Conservation (phyloP, 2,113 vertebrate species). For the Sclerurus mexicanus region DNA sequence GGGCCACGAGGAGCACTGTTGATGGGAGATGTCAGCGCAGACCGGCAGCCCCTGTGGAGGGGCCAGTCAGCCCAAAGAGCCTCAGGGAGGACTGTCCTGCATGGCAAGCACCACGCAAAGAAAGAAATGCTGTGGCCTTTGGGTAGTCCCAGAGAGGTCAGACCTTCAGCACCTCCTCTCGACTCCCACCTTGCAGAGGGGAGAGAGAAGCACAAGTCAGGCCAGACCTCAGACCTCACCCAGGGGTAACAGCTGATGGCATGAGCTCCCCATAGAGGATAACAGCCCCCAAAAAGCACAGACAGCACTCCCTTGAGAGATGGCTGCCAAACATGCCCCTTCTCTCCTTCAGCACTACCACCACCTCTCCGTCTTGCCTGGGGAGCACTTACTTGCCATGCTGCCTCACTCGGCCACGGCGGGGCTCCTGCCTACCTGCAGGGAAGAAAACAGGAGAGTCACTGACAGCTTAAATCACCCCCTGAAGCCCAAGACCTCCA, state of each 20-base stretch:
- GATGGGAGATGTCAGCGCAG: neutral
- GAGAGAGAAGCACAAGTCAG: neutral
- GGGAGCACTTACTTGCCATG: conserved; percentile 76
- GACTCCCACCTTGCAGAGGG: neutral
- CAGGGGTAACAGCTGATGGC: neutral
- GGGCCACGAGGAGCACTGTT: neutral
- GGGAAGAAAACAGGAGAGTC: conserved; percentile 53
- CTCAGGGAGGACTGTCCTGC: neutral
- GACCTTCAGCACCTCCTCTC: neutral
- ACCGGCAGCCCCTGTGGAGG: neutral
- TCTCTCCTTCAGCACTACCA: neutral
- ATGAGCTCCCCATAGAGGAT: neutral
- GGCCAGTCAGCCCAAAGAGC: neutral
- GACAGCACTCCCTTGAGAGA: neutral
- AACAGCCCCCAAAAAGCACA: neutral
- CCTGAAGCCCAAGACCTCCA: neutral
- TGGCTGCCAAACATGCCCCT: neutral
- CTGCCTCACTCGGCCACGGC: conserved; percentile 4
- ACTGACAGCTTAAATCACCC: neutral
- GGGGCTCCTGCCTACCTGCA: conserved; percentile 61
- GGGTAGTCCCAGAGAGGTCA: neutral
- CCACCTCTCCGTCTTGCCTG: neutral
- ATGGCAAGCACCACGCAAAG: neutral
- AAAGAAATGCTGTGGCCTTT: neutral
- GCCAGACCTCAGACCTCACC: neutral